Conservation (phyloP, 2,113 vertebrate species). For the Bambusicola thoracicus region DNA sequence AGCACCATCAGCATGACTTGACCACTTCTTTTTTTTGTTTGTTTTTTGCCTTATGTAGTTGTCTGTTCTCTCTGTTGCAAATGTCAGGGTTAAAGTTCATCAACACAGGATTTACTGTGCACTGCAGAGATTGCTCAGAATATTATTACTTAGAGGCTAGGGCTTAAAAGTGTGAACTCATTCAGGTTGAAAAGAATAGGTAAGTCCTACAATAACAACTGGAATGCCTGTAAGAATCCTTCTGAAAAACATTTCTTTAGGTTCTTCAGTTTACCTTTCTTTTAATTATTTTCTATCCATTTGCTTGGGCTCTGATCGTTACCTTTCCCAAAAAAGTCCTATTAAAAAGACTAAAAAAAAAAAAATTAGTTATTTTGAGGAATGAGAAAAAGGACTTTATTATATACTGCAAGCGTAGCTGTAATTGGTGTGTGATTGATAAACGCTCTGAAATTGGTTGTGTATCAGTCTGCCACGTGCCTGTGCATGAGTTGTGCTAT, state of each 20-base stretch:
- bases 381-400: neutral
- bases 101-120: neutral
- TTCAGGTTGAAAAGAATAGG: neutral
- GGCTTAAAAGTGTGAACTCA: constrained; percentile 14
- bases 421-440: neutral
- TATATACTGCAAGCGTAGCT: neutral
- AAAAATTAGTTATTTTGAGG: neutral
- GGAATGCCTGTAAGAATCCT: constrained; percentile 30
- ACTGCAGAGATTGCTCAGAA: neutral
- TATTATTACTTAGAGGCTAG: neutral
- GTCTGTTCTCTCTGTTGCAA: constrained; percentile 1
- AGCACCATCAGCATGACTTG: neutral
- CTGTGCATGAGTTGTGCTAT: neutral
- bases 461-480: neutral
- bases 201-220: neutral
- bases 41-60: neutral
- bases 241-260: neutral
- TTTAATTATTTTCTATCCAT: neutral
- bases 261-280: neutral
- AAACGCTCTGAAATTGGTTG: neutral
- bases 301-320: neutral
- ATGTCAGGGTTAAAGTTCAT: constrained; percentile 43
- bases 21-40: neutral
- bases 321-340: neutral
- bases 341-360: neutral